Conservation (phyloP, 1,140 invertebrate species). For the Drosophila ironensis region DNA sequence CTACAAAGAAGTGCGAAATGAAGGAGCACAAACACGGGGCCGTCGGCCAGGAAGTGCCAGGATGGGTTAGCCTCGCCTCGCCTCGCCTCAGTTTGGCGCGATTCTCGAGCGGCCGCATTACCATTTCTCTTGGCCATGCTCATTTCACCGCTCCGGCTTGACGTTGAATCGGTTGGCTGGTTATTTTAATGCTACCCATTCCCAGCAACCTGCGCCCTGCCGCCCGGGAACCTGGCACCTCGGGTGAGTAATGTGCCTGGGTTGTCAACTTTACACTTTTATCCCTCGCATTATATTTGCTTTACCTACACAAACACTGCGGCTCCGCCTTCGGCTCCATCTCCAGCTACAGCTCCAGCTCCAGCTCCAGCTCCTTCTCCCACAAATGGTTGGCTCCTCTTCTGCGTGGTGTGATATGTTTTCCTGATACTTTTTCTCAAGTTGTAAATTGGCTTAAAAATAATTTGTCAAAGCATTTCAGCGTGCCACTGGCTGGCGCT, state of each 20-base stretch:
- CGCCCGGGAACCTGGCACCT: constrained; percentile 50
- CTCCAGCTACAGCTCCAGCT: not conserved
- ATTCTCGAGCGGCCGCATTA: constrained; percentile 58
- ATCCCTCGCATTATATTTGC: constrained; percentile 78
- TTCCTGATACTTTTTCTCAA: constrained; percentile 78
- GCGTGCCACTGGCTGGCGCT: constrained; percentile 28
- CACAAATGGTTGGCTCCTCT: not conserved
- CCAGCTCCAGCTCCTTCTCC: not conserved
- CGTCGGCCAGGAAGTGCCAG: constrained; percentile 7
- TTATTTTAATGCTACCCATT: constrained; percentile 67
- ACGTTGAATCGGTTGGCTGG: constrained; percentile 77
- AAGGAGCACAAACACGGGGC: constrained; percentile 17
- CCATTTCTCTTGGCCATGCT: constrained; percentile 76
- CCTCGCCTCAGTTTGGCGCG: not conserved
- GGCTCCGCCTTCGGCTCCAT: not conserved
- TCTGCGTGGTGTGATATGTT: constrained; percentile 66
- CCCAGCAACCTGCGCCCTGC: not conserved
- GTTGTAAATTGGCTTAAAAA: constrained; percentile 81
- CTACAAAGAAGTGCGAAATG: constrained; percentile 41
- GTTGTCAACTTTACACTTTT: constrained; percentile 80
- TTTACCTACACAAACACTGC: constrained; percentile 64
- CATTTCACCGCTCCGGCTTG: constrained; percentile 57
- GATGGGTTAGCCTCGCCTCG: not conserved
- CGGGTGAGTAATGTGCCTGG: constrained; percentile 78
- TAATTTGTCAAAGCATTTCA: constrained; percentile 81